Conservation (phyloP, 2,888 invertebrate species). For the Eueremaeus valkanovi region DNA sequence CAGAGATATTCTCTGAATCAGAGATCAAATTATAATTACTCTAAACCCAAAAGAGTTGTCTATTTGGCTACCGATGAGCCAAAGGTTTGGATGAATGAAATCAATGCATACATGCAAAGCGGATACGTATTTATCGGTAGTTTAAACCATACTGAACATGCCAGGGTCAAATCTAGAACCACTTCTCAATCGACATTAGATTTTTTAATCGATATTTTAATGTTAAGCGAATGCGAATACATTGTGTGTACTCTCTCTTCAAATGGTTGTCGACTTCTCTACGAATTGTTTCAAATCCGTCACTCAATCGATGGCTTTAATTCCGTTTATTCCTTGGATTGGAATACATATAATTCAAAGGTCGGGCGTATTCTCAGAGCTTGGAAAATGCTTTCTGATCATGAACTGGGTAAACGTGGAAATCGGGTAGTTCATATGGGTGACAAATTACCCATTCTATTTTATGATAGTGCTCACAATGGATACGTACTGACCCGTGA, state of each 20-base stretch:
- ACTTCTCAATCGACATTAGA: constrained; percentile 84
- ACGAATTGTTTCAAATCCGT: constrained; percentile 86
- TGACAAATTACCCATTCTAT: too few species aligned
- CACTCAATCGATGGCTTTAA: too few species aligned
- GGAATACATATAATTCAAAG: too few species aligned
- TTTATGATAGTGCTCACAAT: too few species aligned
- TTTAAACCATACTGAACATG: constrained; percentile 37
- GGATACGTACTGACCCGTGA: too few species aligned
- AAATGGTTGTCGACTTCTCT: constrained; percentile 94
- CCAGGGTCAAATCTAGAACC: constrained; percentile 63
- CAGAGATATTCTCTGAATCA: not conserved
- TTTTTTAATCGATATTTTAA: constrained; percentile 85
- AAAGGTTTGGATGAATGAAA: constrained; percentile 36
- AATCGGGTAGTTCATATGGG: too few species aligned
- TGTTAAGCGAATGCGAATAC: constrained; percentile 81
- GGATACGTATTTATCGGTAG: constrained; percentile 46
- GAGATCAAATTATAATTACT: too few species aligned
- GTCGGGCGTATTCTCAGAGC: too few species aligned
- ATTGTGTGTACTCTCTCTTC: constrained; percentile 98
- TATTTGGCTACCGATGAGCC: constrained; percentile 48
- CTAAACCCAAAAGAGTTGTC: constrained; percentile 43
- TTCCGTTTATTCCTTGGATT: too few species aligned
- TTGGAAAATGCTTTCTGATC: too few species aligned
- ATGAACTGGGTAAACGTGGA: too few species aligned
- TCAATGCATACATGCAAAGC: not conserved